Base-by-base conservation (phyloP, 2,888 invertebrate genomes). In the Siphonodentalium dalli region DNA sequence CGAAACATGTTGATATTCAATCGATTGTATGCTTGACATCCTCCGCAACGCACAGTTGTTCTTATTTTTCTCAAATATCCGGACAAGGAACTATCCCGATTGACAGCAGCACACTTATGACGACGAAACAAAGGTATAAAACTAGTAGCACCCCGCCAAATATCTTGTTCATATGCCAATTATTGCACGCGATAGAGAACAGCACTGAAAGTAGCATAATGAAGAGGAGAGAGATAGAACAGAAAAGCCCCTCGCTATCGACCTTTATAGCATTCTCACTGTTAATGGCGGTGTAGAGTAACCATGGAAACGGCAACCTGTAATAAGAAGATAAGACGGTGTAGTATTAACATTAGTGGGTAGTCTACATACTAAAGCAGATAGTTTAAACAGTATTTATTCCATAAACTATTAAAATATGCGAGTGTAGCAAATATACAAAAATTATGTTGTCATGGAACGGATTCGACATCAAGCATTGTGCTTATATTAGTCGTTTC, bases 81-180 rank as follows among this genome's bases (percentile, higher is more conserved):
- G 65, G 63, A 61, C 79, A 79, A 5, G 23, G 28, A 8, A 78
- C 66, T 15, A 65, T 49, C 11, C 61, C 69, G 4, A 75, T 70
- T 84, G 96, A 96, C 79, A 98, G 90, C 83, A 91, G 88, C 74
- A 98, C 88, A 80, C 94, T 94, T 72, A 96, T 89, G 54, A 93
- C 90, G 74, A 97, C 91, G 85, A 98, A 98, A 79, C 91, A 90
- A 82, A 93, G 91, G 85, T 98, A 98, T 61, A 97, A 87, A 74
- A 94, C 85, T 86, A 98, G 94, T 97, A 98, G 97, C 79, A 92
- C 90, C 85, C 92, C 88, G 65, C 97, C 98, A 70, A 98, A 89
- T 65, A 92, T 88, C 83, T 88, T 91, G 87, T 94, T 95, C 96
- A 98, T 97, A 84, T 90, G 90, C 98, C 98, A 98, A 82, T 90